Base-by-base conservation (phyloP, 1,140 invertebrate genomes). In the Cyclargus thomasi region DNA sequence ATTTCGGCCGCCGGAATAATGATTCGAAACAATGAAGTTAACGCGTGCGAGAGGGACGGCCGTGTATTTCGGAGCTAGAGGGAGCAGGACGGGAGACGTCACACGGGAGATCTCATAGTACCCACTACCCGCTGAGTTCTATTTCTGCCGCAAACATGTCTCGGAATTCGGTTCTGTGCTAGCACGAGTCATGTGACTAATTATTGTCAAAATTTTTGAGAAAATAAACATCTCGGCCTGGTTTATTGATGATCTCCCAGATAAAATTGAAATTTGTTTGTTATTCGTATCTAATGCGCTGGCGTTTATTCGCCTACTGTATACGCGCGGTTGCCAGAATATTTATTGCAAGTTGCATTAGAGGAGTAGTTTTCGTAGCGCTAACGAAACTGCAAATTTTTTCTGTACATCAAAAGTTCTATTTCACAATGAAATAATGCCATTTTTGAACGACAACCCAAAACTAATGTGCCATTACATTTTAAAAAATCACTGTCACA, bases 101-200 rank as follows among this genome's bases (percentile, higher is more conserved):
- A 85, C 84, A 77, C 79, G 83, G 81, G 84, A 86, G 79, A 81
- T 82, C 82, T 79, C 76, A 79, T 85, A 88, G 82, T 83, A 81
- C 80, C 85, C 83, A 82, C 83, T 84, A 81, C 80, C 85, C 83
- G 83, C 83, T 84, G 80, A 80, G 81, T 81, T 84, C 86, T 89
- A 89, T 89, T 89, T 89, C 77, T 81, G 84, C 79, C 86, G 86
- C 85, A 82, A 86, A 86, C 85, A 85, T 89, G 85, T 89, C 86
- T 89, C 86, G 86, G 86, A 87, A 89, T 89, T 86, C 84, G 84
- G 83, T 87, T 85, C 80, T 87, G 85, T 89, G 83, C 81, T 80
- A 87, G 83, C 83, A 87, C 86, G 76, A 87, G 85, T 89, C 85
- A 86, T 87, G 86, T 87, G 85, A 86, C 84, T 87, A 89, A 89